Evolutionary conservation across 2,888 invertebrate species (phyloP), one percentile per base, ranked within the genome.

Genomic region (Cremastinae sp.): DNA sequence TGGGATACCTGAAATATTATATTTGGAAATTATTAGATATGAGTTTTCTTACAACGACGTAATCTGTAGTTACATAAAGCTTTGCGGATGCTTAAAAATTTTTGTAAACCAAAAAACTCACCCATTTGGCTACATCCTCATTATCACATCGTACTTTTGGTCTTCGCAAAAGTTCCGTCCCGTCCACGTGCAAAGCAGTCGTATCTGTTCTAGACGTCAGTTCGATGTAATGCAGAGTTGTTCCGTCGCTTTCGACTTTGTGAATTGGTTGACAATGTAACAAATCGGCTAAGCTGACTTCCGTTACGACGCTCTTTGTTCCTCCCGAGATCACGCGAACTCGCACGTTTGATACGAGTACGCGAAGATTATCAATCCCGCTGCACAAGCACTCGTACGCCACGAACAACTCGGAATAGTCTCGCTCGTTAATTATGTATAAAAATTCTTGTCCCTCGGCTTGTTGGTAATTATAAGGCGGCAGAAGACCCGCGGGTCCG

Each of bases 371-470:
- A 89, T 95, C 96, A 61, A 94, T 92, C 74, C 94, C 93, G 84
- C 92, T 93, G 75, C 95, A 93, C 80, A 96, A 90, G 82, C 93
- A 92, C 87, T 97, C 96, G 90, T 95, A 95, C 4, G 96, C 96
- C 82, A 98, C 94, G 83, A 97, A 94, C 88, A 94, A 92, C 91
- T 97, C 97, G 14, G 91, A 90, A 88, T 94, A 95, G 89, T 95
- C 93, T 61, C 94, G 90, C 76, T 92, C 92, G 87, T 94, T 95
- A 79, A 96, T 93, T 78, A 92, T 92, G 89, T 94, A 93, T 74
- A 98, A 92, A 86, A 95, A 93, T 82, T 95, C 93, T 85, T 97
- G 97, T 5, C 97, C 97, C 78, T 93, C 93, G 62, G 96, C 95
- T 84, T 95, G 94, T 58, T 93, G 93, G 59, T 91, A 90, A 81